Evolutionary conservation across 2,797 vertebrate genomes (phyloP).

Genomic region (Crocodylus rhombifer): DNA sequence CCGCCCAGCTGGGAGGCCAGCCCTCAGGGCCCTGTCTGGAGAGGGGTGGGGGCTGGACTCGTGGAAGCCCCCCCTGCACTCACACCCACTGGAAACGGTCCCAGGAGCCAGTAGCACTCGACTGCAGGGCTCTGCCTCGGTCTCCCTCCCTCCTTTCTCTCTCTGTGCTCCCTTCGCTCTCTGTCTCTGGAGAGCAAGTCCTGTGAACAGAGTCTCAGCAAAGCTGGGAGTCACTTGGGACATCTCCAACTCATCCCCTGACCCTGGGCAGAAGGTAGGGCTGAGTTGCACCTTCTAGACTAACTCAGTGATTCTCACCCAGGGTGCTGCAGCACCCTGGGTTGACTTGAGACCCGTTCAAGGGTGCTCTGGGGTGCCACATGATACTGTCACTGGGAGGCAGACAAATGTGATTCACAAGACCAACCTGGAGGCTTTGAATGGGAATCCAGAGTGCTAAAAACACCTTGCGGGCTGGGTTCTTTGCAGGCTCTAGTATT

Average conservation of each 20-base stretch:
- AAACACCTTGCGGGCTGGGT: too few relatives aligned
- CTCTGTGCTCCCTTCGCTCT: not conserved
- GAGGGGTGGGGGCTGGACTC: not conserved
- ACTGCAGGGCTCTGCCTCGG: fast-evolving
- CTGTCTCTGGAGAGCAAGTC: not conserved
- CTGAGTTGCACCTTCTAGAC: too few relatives aligned
- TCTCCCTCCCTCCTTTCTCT: not conserved
- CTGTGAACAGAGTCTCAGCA: not conserved
- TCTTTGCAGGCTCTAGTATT: too few relatives aligned
- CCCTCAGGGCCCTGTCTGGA: not conserved
- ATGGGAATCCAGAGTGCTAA: too few relatives aligned
- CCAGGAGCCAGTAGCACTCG: not conserved
- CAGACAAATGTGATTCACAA: too few relatives aligned
- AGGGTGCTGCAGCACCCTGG: too few relatives aligned
- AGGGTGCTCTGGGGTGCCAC: too few relatives aligned
- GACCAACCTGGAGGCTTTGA: too few relatives aligned
- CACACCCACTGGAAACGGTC: not conserved
- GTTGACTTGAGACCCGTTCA: too few relatives aligned
- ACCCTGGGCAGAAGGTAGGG: too few relatives aligned
- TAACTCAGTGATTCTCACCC: too few relatives aligned
- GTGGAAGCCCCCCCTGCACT: not conserved
- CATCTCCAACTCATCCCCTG: not conserved
- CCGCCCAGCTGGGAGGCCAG: not conserved
- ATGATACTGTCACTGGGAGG: too few relatives aligned
- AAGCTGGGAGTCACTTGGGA: not conserved